Evolutionary conservation across 2,113 vertebrate genomes (phyloP), one percentile per base, ranked within the genome.

Genomic region (Vombatus ursinus): DNA sequence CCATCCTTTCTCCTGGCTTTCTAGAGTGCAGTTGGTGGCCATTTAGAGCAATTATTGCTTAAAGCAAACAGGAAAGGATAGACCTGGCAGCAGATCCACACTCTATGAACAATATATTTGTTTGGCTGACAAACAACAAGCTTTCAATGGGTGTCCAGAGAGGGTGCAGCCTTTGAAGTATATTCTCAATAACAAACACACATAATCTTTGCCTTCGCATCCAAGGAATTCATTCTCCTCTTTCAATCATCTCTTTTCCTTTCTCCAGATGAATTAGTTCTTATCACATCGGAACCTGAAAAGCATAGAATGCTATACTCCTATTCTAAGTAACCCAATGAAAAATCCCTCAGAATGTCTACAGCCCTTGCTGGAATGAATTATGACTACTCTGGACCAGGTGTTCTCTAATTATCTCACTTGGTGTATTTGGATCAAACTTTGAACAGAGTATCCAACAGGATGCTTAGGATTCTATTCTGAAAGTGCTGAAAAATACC

Each of bases 391-490:
- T 47, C 47, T 19, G 90, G 16, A 31, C 16, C 51, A 90, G 89
- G 61, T 19, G 23, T 37, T 92, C 47, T 84, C 37, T 91, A 54
- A 89, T 50, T 90, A 11, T 68, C 91, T 95, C 7, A 50, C 37
- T 44, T 48, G 52, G 5, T 24, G 1, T n/a, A 77, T 61, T 6
- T 77, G 57, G 50, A 92, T 0, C 19, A 37, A 24, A 90, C 11
- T 44, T 19, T 22, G 28, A 26, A 90, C 51, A 89, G n/a, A 96
- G 90, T 8, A 50, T 91, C 25, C 84, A 84, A 84, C 28, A 22
- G 7, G 48, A 11, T 26, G 52, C 91, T 93, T 54, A 49, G 47
- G 90, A 94, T 90, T 96, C 52, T 53, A 94, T 84, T 23, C 68
- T 44, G 16, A 23, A 54, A 89, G 19, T 90, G 90, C 52, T 24